Base-by-base conservation (phyloP, 1,140 invertebrate genomes). In the Thaumetopoea pityocampa region DNA sequence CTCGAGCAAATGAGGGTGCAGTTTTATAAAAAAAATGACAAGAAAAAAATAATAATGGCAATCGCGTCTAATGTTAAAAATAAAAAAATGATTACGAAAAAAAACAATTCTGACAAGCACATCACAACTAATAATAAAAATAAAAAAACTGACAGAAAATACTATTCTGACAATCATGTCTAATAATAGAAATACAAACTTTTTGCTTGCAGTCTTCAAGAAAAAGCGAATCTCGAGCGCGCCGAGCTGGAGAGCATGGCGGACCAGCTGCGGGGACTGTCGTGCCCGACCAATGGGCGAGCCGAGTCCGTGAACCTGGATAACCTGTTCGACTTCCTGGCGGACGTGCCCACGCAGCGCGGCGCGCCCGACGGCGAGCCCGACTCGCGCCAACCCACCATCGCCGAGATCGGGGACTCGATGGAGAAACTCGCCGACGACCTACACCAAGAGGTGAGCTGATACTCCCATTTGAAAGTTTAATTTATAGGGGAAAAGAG, bases 271-370 rank as follows among this genome's bases (percentile, higher is more conserved):
- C 71, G 78, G 0, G 76, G 65, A 0, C 52, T 81, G 3, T 57
- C 71, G 0, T 58, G 59, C 17, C 37, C 58, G 15, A 47, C 35
- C 18, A 43, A 19, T 17, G 60, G 54, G 0, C 56, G 62, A 5
- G 85, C 88, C 3, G 89, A 93, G 40, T 93, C 93, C 0, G 92
- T 97, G 0, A 95, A 97, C 71, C 86, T 98, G 30, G 96, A 98
- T 73, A 96, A 96, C 82, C 87, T 98, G 58, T 98, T 98, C 81
- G 94, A 94, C 28, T 98, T 98, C 71, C 85, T 98, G 4, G 93
- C 93, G 0, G 94, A 96, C 45, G 90, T 94, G 7, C 92, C 94
- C 7, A 85, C 86, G 2, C 80, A 89, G 74, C 73, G 84, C 22
- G 77, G 84, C 23, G 76, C 78, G 4, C 80, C 87, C 2, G 84